A percentile compares a stretch with the other conserved stretches of the same genome.
Conservation (phyloP, 2,888 invertebrate species). For the Apamea epomidion region DNA sequence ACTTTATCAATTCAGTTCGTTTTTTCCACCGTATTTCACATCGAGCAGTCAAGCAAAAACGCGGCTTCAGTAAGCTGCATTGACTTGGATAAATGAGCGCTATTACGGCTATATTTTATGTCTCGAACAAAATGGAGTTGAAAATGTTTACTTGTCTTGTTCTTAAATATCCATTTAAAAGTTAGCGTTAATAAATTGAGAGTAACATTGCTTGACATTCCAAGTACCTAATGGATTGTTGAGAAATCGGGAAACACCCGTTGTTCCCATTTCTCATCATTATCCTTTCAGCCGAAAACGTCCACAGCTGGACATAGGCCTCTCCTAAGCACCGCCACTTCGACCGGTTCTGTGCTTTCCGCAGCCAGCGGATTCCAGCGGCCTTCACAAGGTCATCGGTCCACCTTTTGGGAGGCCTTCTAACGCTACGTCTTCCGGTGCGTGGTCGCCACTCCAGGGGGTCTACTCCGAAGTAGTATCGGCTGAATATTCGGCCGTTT, state of each 20-base stretch:
- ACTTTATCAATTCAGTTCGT: not conserved
- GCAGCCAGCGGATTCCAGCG: too few relatives aligned
- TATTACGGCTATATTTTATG: not conserved
- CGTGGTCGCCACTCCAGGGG: too few relatives aligned
- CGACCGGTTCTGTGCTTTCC: too few relatives aligned
- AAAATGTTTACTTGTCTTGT: not conserved
- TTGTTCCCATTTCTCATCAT: too few relatives aligned
- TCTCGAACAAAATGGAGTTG: not conserved
- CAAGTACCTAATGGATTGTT: not conserved
- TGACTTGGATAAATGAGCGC: slow-evolving; percentile 15
- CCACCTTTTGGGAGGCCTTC: too few relatives aligned
- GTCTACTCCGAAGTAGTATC: too few relatives aligned
- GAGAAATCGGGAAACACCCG: not conserved
- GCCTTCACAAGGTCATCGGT: too few relatives aligned
- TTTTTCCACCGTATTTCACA: slow-evolving; percentile 8
- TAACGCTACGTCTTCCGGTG: too few relatives aligned
- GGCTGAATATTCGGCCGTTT: too few relatives aligned
- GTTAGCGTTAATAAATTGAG: not conserved
- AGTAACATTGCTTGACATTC: not conserved
- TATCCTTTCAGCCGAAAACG: too few relatives aligned
- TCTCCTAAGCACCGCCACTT: too few relatives aligned
- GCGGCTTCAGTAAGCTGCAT: slow-evolving; percentile 14
- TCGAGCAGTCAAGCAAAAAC: not conserved
- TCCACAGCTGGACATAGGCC: too few relatives aligned
- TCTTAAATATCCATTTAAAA: not conserved